A percentile compares a stretch with the other conserved stretches of the same genome.
These are phyloP conservation scores for Diaperis boleti DNA, from an alignment of 2,888 invertebrate species.

Conservation along the genomic window DNA sequence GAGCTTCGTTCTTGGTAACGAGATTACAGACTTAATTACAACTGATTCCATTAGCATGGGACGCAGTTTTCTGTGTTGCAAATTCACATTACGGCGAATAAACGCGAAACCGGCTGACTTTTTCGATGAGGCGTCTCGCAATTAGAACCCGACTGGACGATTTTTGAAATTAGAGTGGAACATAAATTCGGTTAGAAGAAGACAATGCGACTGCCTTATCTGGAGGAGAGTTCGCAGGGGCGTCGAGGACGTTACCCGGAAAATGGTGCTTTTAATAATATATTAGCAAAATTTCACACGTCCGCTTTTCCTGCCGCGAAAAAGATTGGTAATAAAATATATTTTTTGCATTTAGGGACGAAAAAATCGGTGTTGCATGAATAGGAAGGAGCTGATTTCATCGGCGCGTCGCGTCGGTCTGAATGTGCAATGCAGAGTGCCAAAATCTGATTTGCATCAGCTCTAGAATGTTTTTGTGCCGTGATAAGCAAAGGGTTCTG, in stretches of 20 bases:
- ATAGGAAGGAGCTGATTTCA: slow-evolving; percentile 15
- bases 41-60: slow-evolving; percentile 44
- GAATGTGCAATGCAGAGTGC: slow-evolving; percentile 2
- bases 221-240: neutral
- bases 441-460: too few species aligned
- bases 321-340: slow-evolving; percentile 28
- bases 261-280: slow-evolving; percentile 28
- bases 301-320: slow-evolving; percentile 18
- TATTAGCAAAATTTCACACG: slow-evolving; percentile 18
- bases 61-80: slow-evolving; percentile 36
- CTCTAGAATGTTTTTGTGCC: too few species aligned
- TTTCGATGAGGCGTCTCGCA: slow-evolving; percentile 27
- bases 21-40: slow-evolving; percentile 45
- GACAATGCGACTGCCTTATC: slow-evolving; percentile 20
- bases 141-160: slow-evolving; percentile 6
- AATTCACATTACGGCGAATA: slow-evolving; percentile 32
- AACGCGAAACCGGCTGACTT: slow-evolving; percentile 24
- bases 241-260: neutral
- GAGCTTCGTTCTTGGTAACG: slow-evolving; percentile 37
- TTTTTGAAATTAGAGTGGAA: slow-evolving; percentile 15
- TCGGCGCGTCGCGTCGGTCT: too few species aligned
- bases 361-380: slow-evolving; percentile 1
- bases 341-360: slow-evolving; percentile 9
- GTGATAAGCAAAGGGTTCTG: too few species aligned
- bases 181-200: slow-evolving; percentile 14